Base-by-base conservation (phyloP, 2,113 vertebrate species). In the Otus sunia region DNA sequence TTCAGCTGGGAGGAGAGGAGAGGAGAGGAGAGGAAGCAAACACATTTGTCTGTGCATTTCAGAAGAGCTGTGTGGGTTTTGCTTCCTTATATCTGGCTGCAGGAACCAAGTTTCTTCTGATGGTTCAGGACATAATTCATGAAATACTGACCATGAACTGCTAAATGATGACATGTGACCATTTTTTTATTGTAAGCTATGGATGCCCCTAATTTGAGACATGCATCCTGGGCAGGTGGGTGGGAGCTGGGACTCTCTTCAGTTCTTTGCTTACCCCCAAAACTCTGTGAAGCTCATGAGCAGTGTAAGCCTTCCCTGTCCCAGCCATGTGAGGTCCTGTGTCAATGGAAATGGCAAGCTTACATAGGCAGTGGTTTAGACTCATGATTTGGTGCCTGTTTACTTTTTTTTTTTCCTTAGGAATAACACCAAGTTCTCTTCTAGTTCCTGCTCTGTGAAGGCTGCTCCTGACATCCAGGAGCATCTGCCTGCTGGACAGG, bases 221-320 rank as follows among this genome's bases (percentile, higher is more conserved):
- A 5, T 19, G 79, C 45, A 19, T 66, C 26, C 64, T 0, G 2
- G 5, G 6, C 11, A 15, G 36, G 12, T 75, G n/a, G 27, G 5
- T 26, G 68, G 59, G 58, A 80, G 15, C 22, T 50, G 62, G 52
- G 23, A 14, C 8, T 37, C 6, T 34, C 14, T 5, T 71, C 41
- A 20, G 41, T 12, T 63, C 32, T 63, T 32, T 36, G 7, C 55
- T 67, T 25, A 3, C 3, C 27, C 45, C 30, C 10, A 21, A 45
- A 62, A 45, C 32, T 50, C 25, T 41, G 8, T 29, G n/a, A 37
- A 81, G 11, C 17, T 78, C 45, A 0, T 4, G 41, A 18, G 37
- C 1, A 0, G 3, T 4, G 7, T 3, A 25, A 53, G 15, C 21
- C 19, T 36, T 29, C 47, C 39, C 8, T 2, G 41, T 22, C 14